These are phyloP conservation scores for Barnardius zonarius DNA, from an alignment of 2,113 vertebrate genomes.

Conservation along the genomic window DNA sequence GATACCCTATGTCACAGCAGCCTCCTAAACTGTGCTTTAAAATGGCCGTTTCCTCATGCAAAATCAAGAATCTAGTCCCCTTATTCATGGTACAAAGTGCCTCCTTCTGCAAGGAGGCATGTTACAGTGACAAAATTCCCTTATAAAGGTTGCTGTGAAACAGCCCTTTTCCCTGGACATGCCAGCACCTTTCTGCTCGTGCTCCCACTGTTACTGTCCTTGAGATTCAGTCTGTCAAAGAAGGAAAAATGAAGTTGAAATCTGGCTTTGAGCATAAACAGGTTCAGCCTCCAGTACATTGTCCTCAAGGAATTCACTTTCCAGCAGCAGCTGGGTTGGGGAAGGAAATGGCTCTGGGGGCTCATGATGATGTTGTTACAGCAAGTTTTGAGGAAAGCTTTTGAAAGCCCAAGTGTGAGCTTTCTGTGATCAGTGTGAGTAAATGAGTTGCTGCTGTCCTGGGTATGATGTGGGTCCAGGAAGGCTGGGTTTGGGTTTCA, in stretches of 20 bases:
- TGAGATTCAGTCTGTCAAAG: neutral
- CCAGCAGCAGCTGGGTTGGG: neutral
- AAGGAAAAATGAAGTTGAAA: neutral
- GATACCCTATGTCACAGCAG: neutral
- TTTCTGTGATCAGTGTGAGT: neutral
- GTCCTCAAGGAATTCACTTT: neutral
- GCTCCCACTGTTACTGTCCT: neutral
- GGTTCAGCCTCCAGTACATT: neutral
- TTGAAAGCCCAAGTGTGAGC: neutral
- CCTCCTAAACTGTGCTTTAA: neutral
- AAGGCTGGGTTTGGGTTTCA: neutral
- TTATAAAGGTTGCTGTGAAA: neutral
- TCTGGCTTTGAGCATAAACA: neutral
- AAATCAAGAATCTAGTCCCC: neutral
- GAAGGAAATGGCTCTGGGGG: neutral
- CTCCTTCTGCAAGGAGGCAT: neutral
- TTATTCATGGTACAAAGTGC: neutral
- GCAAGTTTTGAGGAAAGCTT: neutral
- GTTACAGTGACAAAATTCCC: neutral
- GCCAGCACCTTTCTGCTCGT: neutral
- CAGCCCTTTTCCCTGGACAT: neutral
- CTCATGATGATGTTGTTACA: neutral
- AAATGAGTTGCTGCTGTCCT: neutral
- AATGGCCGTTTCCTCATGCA: neutral
- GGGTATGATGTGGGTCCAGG: neutral